These are phyloP conservation scores for Axea sp. DNA, from an alignment of 2,888 invertebrate genomes.

Conservation along the genomic window DNA sequence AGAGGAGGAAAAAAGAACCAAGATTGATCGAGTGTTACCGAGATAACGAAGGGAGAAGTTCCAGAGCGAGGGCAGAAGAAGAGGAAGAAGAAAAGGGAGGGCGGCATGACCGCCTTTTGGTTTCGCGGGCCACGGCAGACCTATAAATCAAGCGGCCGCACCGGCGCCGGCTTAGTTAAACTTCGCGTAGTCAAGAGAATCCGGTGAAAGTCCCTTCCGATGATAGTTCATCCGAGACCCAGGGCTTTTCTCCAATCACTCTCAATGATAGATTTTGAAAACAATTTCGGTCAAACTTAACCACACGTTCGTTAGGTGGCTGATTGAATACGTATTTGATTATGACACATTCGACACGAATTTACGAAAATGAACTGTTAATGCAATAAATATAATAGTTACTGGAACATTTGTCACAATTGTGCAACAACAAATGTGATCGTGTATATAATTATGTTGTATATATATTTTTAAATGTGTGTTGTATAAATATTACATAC, in stretches of 20 bases:
- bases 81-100: slow-evolving; percentile 42
- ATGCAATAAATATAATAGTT: too few relatives aligned
- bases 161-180: slow-evolving; percentile 72
- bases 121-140: slow-evolving; percentile 68
- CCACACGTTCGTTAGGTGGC: not conserved
- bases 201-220: slow-evolving; percentile 53
- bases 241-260: slow-evolving; percentile 18
- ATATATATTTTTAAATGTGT: too few relatives aligned
- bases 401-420: too few relatives aligned
- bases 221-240: slow-evolving; percentile 41
- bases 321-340: too few relatives aligned
- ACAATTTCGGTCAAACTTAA: slow-evolving; percentile 10
- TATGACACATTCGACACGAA: too few relatives aligned
- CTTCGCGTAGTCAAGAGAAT: slow-evolving; percentile 64
- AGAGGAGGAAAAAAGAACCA: slow-evolving; percentile 47
- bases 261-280: slow-evolving; percentile 25
- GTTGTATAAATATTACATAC: too few relatives aligned
- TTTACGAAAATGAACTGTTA: too few relatives aligned
- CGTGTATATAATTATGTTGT: too few relatives aligned
- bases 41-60: slow-evolving; percentile 58
- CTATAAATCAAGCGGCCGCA: slow-evolving; percentile 73
- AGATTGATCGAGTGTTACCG: slow-evolving; percentile 62
- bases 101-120: slow-evolving; percentile 57
- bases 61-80: slow-evolving; percentile 49
- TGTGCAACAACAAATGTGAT: too few relatives aligned